Evolutionary conservation across 2,113 vertebrate genomes (phyloP), one percentile per base, ranked within the genome.

Genomic region (Murina feae): DNA sequence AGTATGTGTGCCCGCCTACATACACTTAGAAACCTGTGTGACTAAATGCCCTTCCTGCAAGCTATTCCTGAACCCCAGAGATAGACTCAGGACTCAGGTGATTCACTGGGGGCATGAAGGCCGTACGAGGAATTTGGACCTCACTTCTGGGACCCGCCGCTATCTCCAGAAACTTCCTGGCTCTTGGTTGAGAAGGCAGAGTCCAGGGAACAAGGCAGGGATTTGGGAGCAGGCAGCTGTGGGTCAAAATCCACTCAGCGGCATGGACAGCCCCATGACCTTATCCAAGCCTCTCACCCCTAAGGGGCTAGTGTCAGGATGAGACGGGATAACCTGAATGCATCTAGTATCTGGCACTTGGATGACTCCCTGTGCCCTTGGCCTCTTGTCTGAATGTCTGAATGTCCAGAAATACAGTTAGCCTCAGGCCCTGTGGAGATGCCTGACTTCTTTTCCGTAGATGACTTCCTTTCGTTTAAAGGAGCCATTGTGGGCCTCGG

Each of bases 91-190:
- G 79, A 28, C 20, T 84, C 39, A 18, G 42, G 6, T 75, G 42
- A 91, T 72, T 97, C 35, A 78, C 60, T 10, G 28, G 3, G 3
- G 35, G 11, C 44, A 5, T 8, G 39, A 94, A 83, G 30, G 68
- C 58, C 23, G 3, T 30, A 39, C 11, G 8, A 89, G 79, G 89
- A 95, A 71, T 91, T 80, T 96, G 80, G 55, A 96, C 86, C 47
- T 81, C 35, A 6, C 30, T 78, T 71, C 60, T 11, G 9, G 51
- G 35, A 2, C 4, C 44, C 1, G 0, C 32, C 68, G 79, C 69
- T 86, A 8, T 63, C 68, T 91, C 89, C 55, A 55, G 74, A 60
- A 42, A 93, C 10, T 76, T 87, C 44, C 66, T 32, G 60, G 39
- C 58, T 89, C 35, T 90, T 16, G 23, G 20, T 51, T 10, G 12